These are phyloP conservation scores for Austrolebias charrua DNA, from an alignment of 2,797 vertebrate genomes.

Conservation along the genomic window DNA sequence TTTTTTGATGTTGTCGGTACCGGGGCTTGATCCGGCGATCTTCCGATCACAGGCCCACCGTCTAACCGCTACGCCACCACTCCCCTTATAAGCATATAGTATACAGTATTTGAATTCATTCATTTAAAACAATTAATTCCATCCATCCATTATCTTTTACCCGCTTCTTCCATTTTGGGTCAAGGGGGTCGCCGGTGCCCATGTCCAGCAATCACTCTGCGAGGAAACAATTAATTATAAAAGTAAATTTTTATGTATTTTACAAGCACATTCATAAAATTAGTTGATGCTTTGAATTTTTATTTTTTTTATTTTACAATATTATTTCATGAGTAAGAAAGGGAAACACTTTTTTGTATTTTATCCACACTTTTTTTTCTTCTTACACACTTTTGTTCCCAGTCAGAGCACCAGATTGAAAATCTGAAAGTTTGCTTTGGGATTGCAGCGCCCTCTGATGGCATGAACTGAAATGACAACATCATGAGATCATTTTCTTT, in stretches of 20 bases:
- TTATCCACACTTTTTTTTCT: not conserved
- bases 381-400: too few species aligned
- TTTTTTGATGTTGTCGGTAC: too few species aligned
- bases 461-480: conserved; percentile 31
- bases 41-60: too few species aligned
- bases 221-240: not conserved
- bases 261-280: not conserved
- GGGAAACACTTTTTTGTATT: not conserved
- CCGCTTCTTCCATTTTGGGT: too few species aligned
- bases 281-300: not conserved
- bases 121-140: not conserved
- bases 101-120: too few species aligned
- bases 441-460: conserved; percentile 57
- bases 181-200: too few species aligned
- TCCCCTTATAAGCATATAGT: too few species aligned
- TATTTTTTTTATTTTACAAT: too few species aligned
- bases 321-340: conserved; percentile 2
- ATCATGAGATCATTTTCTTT: not conserved
- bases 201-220: too few species aligned
- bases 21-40: too few species aligned
- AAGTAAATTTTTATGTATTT: not conserved
- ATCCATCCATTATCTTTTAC: too few species aligned
- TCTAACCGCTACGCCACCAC: too few species aligned
- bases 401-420: not conserved
- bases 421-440: conserved; percentile 10